phyloP scores from a whole-genome alignment of 2,113 vertebrate species.

The Clarias macrocephalus region DNA sequence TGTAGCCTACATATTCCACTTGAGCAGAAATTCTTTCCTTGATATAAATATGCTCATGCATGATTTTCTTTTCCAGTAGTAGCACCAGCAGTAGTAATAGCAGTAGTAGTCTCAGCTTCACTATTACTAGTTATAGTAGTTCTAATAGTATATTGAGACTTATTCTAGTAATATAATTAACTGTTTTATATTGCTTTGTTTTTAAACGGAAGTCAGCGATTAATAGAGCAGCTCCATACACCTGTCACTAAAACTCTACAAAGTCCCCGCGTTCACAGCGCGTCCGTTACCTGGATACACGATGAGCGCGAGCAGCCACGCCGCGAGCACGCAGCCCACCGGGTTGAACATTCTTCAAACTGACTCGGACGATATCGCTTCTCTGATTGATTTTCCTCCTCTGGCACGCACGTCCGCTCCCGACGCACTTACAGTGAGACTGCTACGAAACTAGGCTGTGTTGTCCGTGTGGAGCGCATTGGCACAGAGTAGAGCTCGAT shows the following conservation, averaged over 20 bases:
- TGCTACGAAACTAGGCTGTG: slow-evolving; percentile 51
- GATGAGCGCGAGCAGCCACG: slow-evolving; percentile 71
- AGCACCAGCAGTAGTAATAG: background rate
- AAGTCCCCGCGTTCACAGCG: background rate
- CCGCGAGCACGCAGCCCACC: slow-evolving; percentile 69
- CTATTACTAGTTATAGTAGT: background rate
- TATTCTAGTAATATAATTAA: background rate
- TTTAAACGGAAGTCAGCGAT: background rate
- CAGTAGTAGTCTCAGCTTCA: background rate
- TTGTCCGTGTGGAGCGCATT: slow-evolving; percentile 16
- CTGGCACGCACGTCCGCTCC: slow-evolving; percentile 44
- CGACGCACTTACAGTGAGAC: slow-evolving; percentile 42
- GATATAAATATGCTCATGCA: too few relatives aligned
- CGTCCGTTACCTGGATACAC: slow-evolving; percentile 75
- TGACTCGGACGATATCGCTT: slow-evolving; percentile 47
- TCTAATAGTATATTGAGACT: background rate
- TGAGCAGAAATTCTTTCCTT: too few relatives aligned
- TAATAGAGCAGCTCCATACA: background rate
- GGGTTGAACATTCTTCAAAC: slow-evolving; percentile 74
- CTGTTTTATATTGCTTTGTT: background rate
- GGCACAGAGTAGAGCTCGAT: slow-evolving; percentile 52
- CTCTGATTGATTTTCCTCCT: slow-evolving; percentile 33
- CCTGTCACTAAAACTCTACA: background rate
- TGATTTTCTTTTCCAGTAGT: too few relatives aligned
- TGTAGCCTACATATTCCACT: too few relatives aligned